Conservation (phyloP, 2,113 vertebrate genomes). For the Terrapene triunguis region DNA sequence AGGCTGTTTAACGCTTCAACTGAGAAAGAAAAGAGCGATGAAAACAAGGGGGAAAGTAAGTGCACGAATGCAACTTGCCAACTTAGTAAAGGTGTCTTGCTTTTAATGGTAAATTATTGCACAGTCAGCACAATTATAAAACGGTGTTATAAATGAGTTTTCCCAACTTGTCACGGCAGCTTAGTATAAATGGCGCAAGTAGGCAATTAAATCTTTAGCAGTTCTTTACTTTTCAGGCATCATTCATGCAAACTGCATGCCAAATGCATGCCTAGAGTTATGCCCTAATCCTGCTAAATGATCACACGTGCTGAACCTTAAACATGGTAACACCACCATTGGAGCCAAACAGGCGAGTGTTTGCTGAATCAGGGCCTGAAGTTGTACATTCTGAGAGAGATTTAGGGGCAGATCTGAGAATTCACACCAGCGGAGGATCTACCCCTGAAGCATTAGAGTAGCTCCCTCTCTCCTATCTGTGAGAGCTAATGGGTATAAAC, state of each 20-base stretch:
- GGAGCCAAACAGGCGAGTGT: accelerated
- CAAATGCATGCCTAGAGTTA: neutral
- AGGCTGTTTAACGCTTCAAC: constrained; percentile 30
- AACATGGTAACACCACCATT: accelerated
- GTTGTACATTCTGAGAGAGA: accelerated
- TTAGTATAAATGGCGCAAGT: accelerated
- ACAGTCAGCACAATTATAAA: neutral
- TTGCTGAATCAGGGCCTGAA: neutral
- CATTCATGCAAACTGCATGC: neutral
- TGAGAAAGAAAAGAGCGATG: neutral
- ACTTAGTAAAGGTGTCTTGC: neutral
- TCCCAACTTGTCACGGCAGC: neutral
- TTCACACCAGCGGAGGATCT: neutral
- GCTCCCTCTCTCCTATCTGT: neutral
- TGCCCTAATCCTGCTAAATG: neutral
- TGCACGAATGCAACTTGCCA: neutral
- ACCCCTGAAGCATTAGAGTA: neutral
- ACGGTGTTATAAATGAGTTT: neutral
- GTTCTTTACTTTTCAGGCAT: neutral
- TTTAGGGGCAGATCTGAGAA: accelerated
- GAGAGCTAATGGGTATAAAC: neutral
- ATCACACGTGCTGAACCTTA: neutral
- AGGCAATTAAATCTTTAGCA: neutral
- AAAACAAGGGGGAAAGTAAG: constrained; percentile 4
- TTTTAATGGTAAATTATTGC: neutral